Evolutionary conservation across 1,140 invertebrate genomes (phyloP).

Genomic region (Cotesia vestalis): DNA sequence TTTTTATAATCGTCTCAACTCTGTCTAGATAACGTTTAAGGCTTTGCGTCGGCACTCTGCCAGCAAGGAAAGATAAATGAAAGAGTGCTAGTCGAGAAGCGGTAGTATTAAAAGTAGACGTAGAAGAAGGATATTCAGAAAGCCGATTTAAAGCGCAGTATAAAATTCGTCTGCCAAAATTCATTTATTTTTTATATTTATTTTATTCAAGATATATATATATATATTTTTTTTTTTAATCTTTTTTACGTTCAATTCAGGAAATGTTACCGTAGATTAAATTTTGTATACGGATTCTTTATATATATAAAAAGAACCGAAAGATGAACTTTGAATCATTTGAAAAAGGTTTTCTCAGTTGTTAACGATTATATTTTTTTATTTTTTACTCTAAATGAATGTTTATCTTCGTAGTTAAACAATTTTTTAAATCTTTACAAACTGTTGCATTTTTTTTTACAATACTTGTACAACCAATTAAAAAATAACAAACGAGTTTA

Average conservation of each 20-base stretch:
- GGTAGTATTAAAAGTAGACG: background rate
- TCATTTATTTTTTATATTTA: conserved; percentile 14
- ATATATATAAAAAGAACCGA: background rate
- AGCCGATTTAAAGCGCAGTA: conserved; percentile 14
- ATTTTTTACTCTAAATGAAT: too few species aligned
- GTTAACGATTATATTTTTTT: too few species aligned
- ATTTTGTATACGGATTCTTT: conserved; percentile 4
- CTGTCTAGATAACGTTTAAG: conserved; percentile 29
- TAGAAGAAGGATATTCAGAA: conserved; percentile 19
- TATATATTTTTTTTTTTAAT: background rate
- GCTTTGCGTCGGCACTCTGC: conserved; percentile 28
- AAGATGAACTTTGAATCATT: conserved; percentile 2
- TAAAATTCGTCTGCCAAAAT: conserved; percentile 24
- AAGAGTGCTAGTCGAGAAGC: background rate
- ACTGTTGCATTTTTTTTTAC: background rate
- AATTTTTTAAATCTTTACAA: background rate
- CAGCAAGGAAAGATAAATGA: conserved; percentile 26
- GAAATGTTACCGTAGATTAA: conserved; percentile 14
- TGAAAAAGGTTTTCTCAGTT: background rate
- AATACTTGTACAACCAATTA: background rate
- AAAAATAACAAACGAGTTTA: conserved; percentile 1
- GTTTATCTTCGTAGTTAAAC: background rate
- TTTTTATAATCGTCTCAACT: conserved; percentile 7
- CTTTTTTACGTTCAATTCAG: conserved; percentile 12
- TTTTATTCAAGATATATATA: background rate